A percentile compares a stretch with the other conserved stretches of the same genome.
phyloP scores from a whole-genome alignment of 2,888 invertebrate genomes.

The Nomada flava region DNA sequence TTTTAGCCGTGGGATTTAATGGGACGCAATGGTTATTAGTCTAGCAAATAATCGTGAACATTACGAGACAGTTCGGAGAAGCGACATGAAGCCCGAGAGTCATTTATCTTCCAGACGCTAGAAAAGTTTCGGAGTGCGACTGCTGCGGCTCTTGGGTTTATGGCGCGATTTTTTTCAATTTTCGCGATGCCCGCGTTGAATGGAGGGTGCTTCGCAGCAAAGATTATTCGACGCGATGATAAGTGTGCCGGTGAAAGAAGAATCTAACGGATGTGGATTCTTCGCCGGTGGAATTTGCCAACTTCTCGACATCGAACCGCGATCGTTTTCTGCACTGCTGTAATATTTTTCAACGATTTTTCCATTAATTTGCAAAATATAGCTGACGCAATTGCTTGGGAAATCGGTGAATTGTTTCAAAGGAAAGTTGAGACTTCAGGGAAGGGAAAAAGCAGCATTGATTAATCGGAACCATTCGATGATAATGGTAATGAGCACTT shows the following conservation, averaged over 20 bases:
- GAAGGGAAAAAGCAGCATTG: constrained; percentile 19
- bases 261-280: constrained; percentile 5
- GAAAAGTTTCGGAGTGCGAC: constrained; percentile 4
- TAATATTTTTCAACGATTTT: not conserved
- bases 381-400: not conserved
- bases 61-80: not conserved
- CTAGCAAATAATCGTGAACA: not conserved
- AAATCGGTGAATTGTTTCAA: not conserved
- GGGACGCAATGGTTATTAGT: constrained; percentile 15
- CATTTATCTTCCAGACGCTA: constrained; percentile 4
- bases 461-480: constrained; percentile 56
- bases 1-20: not conserved
- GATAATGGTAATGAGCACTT: constrained; percentile 58
- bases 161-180: constrained; percentile 17
- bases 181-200: not conserved
- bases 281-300: constrained; percentile 15
- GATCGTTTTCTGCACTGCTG: not conserved
- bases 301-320: not conserved
- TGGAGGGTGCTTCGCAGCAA: not conserved
- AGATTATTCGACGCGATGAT: constrained; percentile 15
- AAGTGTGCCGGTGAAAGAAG: constrained; percentile 18
- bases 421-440: not conserved
- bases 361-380: not conserved
- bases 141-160: not conserved
- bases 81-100: not conserved